Base-by-base conservation (phyloP, 1,140 invertebrate species). In the Forficula auricularia region DNA sequence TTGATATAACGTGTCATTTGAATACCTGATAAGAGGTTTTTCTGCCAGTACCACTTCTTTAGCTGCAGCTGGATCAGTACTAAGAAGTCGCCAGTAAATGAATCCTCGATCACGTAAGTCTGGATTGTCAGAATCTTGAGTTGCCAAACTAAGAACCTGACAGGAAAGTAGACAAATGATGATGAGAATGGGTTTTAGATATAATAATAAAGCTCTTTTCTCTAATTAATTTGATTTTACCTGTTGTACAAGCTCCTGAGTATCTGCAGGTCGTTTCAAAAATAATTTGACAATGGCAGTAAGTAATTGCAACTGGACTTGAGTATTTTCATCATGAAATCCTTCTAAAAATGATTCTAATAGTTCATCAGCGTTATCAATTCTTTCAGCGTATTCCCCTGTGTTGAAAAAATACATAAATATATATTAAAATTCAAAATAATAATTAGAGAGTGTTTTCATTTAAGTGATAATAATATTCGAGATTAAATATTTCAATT, bases 11-110 rank as follows among this genome's bases (percentile, higher is more conserved):
- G 22, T 10, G 22, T 10, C 22, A 27, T 27, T 27, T 6, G 4
- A 10, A 4, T 27, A 27, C 22, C 22, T 41, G 16, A 99, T 99
- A 4, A 99, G 70, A 14, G 96, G 96, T 59, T 99, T 99, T 59
- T 99, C 96, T 1, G 96, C 95, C 12, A 99, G 68, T n/a, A 99
- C 95, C 27, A 92, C 92, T 64, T 99, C 94, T 61, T 98, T 99
- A 16, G 96, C 96, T 18, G 87, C 88, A 18, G 88, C 92, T 3
- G 96, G 95, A 68, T 99, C 96, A 12, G 96, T 98, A 35, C 92
- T 98, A 12, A 99, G 66, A 16, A 99, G 68, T 38, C 95, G 76
- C 96, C 96, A 99, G 61, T 99, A 99, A 55, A 99, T 99, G 58
- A 98, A 99, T 27, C 96, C 96, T 50, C 96, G 79, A 61, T 99